phyloP scores from a whole-genome alignment of 2,888 invertebrate species.

The Lasioglossum villosulum region DNA sequence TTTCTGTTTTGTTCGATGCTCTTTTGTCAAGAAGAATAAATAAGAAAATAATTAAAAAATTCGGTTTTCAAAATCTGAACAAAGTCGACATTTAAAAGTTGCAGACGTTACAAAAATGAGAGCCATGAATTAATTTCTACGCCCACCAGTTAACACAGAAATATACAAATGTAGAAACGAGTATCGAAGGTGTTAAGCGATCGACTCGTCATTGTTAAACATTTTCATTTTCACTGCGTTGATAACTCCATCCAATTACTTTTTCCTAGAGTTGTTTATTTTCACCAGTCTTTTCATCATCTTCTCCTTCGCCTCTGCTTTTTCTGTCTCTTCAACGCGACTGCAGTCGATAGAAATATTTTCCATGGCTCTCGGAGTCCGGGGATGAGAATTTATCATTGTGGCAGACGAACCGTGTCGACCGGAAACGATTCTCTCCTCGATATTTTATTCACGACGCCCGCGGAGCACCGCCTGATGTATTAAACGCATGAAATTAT shows the following conservation, averaged over 20 bases:
- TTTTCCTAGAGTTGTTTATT: not conserved
- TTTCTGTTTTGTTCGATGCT: no score
- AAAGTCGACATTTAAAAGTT: no score
- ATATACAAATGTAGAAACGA: not conserved
- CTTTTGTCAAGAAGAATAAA: no score
- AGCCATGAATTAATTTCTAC: no score
- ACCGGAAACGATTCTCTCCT: constrained; percentile 31
- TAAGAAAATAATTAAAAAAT: no score
- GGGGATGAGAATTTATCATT: constrained; percentile 56
- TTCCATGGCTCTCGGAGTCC: constrained; percentile 23
- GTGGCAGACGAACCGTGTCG: constrained; percentile 51
- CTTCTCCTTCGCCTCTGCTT: not conserved
- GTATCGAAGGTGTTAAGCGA: not conserved
- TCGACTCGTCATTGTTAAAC: not conserved
- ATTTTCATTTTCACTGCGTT: not conserved
- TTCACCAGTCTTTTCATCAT: not conserved
- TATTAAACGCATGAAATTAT: not conserved
- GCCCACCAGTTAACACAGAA: not conserved
- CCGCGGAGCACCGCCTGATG: not conserved
- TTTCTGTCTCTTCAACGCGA: not conserved
- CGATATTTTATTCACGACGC: constrained; percentile 17
- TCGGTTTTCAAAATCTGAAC: no score
- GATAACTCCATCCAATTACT: not conserved
- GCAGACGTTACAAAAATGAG: no score
- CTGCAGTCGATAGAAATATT: constrained; percentile 58